Base-by-base conservation (phyloP, 1,140 invertebrate species). In the Euborellia annulipes region DNA sequence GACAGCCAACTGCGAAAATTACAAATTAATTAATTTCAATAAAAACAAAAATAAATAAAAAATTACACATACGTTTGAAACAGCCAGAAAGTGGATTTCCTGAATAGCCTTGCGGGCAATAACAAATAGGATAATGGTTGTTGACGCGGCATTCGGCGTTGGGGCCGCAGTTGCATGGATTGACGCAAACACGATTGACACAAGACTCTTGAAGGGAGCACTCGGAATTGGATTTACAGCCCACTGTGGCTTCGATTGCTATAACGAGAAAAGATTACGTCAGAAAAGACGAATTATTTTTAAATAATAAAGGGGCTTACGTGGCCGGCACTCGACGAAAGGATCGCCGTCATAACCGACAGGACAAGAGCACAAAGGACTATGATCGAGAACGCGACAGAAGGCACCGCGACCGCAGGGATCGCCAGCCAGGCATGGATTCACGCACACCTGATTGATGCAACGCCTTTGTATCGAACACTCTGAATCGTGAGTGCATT, bases 1-100 rank as follows among this genome's bases (percentile, higher is more conserved):
- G 74, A 57, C 88, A 92, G 32, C 80, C 81, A 55, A 85, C 80
- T 73, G 60, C 38, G 62, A 69, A 27, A 27, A 27, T 27, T 27
- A n/a, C n/a, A n/a, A n/a, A n/a, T n/a, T n/a, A n/a, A n/a, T n/a
- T n/a, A n/a, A n/a, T n/a, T n/a, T n/a, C n/a, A n/a, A n/a, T n/a
- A n/a, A n/a, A n/a, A n/a, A n/a, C n/a, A n/a, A n/a, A n/a, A n/a
- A n/a, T n/a, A n/a, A n/a, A n/a, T 11, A 4, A 27, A 4, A 27
- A 4, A 27, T n/a, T 17, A 27, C 19, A 57, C 57, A 63, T 67
- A 81, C 79, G 64, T 72, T 84, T 79, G 7, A 70, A 62, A 54
- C 86, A 90, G 40, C 79, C 80, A 45, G 72, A 68, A 63, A 88
- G 84, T 14, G 85, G 80, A 63, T 87, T 86, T 55, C 85, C 85